phyloP scores from a whole-genome alignment of 2,888 invertebrate genomes.

The Arrhopalites spinosus region DNA sequence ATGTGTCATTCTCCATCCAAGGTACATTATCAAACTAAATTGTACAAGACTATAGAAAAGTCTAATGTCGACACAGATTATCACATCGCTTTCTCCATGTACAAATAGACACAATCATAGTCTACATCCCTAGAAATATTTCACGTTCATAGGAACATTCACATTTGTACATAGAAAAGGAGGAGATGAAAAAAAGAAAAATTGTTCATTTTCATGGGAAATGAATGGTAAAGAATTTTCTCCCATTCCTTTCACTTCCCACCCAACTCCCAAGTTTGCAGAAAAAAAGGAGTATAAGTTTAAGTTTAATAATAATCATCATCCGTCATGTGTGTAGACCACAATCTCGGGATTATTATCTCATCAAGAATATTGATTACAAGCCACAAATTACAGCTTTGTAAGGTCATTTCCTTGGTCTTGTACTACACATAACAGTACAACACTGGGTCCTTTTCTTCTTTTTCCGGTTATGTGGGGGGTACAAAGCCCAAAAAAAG shows the following conservation, averaged over 20 bases:
- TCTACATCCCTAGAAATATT: not conserved
- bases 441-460: not conserved
- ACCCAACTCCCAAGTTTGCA: no score
- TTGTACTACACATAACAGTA: no score
- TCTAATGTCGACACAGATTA: constrained; percentile 13
- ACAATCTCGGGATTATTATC: constrained; percentile 24
- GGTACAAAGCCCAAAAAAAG: no score
- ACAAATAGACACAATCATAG: not conserved
- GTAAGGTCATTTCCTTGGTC: no score
- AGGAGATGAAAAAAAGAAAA: not conserved
- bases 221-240: not conserved
- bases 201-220: not conserved
- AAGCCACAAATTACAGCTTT: constrained; percentile 12
- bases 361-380: constrained; percentile 26
- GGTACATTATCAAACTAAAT: not conserved
- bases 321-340: not conserved
- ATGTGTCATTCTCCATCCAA: not conserved
- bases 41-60: not conserved
- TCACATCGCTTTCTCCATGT: not conserved
- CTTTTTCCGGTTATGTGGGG: no score
- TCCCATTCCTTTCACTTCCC: not conserved
- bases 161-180: not conserved
- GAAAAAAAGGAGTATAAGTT: no score
- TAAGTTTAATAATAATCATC: not conserved
- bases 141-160: no score